Evolutionary conservation across 2,888 invertebrate species (phyloP), one percentile per base, ranked within the genome.

Genomic region (Aproaerema taeniolella): DNA sequence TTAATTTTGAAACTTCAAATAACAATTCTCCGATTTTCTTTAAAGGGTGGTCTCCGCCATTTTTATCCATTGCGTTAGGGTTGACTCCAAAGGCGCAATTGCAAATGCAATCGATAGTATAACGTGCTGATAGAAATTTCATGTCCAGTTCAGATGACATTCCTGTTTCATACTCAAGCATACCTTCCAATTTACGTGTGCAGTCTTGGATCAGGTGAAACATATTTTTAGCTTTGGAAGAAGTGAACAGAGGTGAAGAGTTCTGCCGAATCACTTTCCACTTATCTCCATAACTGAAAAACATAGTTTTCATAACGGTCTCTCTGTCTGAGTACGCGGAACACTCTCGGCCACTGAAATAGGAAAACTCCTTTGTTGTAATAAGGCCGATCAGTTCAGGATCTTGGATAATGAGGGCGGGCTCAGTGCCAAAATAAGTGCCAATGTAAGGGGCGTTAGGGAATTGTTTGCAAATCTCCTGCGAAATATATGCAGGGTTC

Each of bases 211-310:
- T 52, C n/a, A 58, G 34, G 31, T 46, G 43, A 33, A 57, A 61
- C 56, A 61, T 59, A 15, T 43, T 50, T 35, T 59, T 76, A 60
- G 77, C 69, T 50, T 77, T 78, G 0, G 64, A 49, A 0, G 68
- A 61, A 1, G 79, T 56, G 46, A 77, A 80, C 0, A 79, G 39
- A 0, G 71, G 68, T 0, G 69, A 65, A 4, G 73, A 39, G 35
- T 72, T 75, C 35, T 77, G 76, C 0, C 79, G 50, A 0, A 67
- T 12, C 0, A 74, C 50, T 39, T 67, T 74, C 77, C 79, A 79
- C 12, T 45, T 43, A 41, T 77, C 68, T 0, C 77, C 77, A n/a
- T 56, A 45, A 0, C 48, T 47, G 40, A 62, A 67, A 42, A 76
- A 76, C 0, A 79, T 29, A 24, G 58, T 69, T 11, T 50, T 49